A percentile compares a stretch with the other conserved stretches of the same genome.
Conservation (phyloP, 2,113 vertebrate species). For the Garra rufa region DNA sequence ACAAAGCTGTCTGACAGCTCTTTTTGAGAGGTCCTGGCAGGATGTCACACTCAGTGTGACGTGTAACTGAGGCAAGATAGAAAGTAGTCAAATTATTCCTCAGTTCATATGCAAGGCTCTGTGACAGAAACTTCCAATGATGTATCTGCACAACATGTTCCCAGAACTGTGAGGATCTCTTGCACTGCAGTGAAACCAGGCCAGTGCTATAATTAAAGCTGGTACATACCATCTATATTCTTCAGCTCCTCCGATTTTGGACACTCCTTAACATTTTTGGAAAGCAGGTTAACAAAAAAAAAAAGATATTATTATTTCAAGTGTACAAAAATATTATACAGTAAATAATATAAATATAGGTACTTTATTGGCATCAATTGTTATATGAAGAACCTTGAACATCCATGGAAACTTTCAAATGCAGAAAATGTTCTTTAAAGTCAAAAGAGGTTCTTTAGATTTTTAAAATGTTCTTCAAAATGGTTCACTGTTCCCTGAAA, state of each 20-base stretch:
- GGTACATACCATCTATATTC: slow-evolving; percentile 67
- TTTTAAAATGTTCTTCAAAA: too few relatives aligned
- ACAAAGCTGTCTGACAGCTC: slow-evolving; percentile 14
- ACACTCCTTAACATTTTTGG: slow-evolving; percentile 67
- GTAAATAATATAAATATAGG: too few relatives aligned
- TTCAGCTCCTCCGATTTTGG: slow-evolving; percentile 74
- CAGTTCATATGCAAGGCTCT: slow-evolving; percentile 26
- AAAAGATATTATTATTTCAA: background rate
- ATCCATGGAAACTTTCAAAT: too few relatives aligned
- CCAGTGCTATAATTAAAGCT: slow-evolving; percentile 34
- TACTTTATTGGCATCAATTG: too few relatives aligned
- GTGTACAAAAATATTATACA: background rate
- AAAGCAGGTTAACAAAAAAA: slow-evolving; percentile 13
- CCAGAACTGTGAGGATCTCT: slow-evolving; percentile 11
- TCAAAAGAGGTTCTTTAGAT: too few relatives aligned
- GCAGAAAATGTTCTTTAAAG: too few relatives aligned
- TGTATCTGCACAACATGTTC: slow-evolving; percentile 24
- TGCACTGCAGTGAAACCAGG: slow-evolving; percentile 9
- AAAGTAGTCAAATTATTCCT: slow-evolving; percentile 30
- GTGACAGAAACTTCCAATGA: background rate
- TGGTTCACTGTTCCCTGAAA: too few relatives aligned
- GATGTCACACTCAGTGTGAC: slow-evolving; percentile 24
- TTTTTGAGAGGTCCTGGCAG: slow-evolving; percentile 31
- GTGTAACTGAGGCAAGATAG: slow-evolving; percentile 13
- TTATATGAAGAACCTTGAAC: too few relatives aligned